phyloP scores from a whole-genome alignment of 2,113 vertebrate genomes.

The Aptenodytes forsteri region DNA sequence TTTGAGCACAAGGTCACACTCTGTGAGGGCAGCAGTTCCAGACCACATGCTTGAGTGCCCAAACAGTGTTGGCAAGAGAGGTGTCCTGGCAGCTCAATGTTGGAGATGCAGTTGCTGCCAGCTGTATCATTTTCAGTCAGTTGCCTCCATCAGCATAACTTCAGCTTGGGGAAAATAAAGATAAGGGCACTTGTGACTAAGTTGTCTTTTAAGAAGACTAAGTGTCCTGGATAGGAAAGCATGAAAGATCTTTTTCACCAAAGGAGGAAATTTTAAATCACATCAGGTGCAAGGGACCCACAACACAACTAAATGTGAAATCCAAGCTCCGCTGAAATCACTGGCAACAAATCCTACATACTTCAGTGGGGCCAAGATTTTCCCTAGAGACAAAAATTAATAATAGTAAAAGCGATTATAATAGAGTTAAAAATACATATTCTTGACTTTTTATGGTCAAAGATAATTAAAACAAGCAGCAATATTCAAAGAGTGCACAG shows the following conservation, averaged over 20 bases:
- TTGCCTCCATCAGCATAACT: not conserved
- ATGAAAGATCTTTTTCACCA: not conserved
- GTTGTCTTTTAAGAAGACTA: not conserved
- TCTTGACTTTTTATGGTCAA: not conserved
- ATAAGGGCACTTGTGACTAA: not conserved
- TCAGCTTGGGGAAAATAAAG: not conserved
- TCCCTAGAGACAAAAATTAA: not conserved
- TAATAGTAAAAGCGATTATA: not conserved
- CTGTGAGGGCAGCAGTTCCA: not conserved
- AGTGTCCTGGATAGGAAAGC: not conserved
- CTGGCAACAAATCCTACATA: not conserved
- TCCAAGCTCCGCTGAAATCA: not conserved
- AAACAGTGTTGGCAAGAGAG: not conserved
- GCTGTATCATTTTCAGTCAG: not conserved
- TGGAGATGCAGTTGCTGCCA: not conserved
- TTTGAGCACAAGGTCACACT: not conserved
- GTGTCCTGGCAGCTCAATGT: not conserved
- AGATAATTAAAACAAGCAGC: not conserved
- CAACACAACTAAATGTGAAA: not conserved
- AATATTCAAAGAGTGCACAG: not conserved
- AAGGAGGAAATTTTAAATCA: not conserved
- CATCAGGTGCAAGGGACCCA: not conserved
- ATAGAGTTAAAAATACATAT: not conserved
- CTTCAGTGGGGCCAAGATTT: not conserved
- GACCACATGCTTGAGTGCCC: rapidly evolving